These are phyloP conservation scores for Crypturellus tataupa DNA, from an alignment of 2,797 vertebrate genomes.

Conservation along the genomic window DNA sequence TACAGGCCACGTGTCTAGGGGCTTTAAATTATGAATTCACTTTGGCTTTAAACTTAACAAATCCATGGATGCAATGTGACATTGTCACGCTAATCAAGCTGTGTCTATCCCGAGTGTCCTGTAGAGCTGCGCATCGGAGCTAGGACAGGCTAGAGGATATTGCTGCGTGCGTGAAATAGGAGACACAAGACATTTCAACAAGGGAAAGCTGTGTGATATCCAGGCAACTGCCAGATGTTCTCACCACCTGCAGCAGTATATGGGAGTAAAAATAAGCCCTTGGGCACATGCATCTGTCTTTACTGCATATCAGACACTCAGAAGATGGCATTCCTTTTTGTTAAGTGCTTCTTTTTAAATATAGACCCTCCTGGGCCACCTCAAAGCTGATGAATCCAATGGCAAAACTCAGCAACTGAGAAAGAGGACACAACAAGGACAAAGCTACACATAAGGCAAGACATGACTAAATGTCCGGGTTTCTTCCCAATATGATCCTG, in stretches of 20 bases:
- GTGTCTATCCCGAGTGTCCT: not conserved
- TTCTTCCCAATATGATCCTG: not conserved
- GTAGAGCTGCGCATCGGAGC: not conserved
- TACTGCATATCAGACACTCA: not conserved
- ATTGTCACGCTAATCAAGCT: not conserved
- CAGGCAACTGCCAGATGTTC: accelerated
- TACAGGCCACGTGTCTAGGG: not conserved
- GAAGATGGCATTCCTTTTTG: not conserved
- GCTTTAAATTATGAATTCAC: not conserved
- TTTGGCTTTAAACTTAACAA: not conserved
- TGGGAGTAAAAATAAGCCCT: not conserved
- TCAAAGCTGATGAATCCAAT: not conserved
- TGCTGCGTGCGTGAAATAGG: not conserved
- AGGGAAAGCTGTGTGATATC: not conserved
- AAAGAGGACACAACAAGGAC: not conserved
- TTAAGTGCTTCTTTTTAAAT: not conserved
- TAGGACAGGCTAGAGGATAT: not conserved
- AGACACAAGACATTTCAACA: not conserved
- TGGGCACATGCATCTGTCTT: not conserved
- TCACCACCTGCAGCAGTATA: not conserved
- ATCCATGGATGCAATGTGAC: accelerated
- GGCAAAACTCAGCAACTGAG: not conserved
- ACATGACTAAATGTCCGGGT: accelerated
- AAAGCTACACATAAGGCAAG: not conserved
- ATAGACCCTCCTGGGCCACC: not conserved